Evolutionary conservation across 2,888 invertebrate species (phyloP).

Genomic region (Drosophila mimetica): DNA sequence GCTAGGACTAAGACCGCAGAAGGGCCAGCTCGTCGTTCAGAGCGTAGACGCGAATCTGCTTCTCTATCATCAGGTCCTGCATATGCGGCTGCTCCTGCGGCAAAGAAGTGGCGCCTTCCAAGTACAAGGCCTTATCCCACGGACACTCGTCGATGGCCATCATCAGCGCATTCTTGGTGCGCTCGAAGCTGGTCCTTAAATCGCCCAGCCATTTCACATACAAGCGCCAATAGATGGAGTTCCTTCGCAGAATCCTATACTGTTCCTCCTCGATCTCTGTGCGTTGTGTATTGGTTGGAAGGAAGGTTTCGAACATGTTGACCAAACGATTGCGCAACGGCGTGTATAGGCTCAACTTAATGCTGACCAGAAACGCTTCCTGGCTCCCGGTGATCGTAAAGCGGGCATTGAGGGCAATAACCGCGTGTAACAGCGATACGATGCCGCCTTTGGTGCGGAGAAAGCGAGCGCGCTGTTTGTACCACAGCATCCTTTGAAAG

Average conservation of each 20-base stretch:
- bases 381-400: slow-evolving; percentile 22
- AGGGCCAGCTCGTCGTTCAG: slow-evolving; percentile 91
- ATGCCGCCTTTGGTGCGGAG: slow-evolving; percentile 84
- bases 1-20: slow-evolving; percentile 81
- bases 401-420: slow-evolving; percentile 83
- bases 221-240: slow-evolving; percentile 87
- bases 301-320: slow-evolving; percentile 74
- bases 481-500: slow-evolving; percentile 85
- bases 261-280: slow-evolving; percentile 48
- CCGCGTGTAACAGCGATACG: slow-evolving; percentile 84
- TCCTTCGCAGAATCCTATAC: slow-evolving; percentile 70
- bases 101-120: slow-evolving; percentile 88
- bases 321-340: slow-evolving; percentile 79
- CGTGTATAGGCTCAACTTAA: background rate
- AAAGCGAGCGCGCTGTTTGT: slow-evolving; percentile 85
- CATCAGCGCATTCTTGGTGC: slow-evolving; percentile 83
- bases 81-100: slow-evolving; percentile 88
- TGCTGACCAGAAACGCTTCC: background rate
- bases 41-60: slow-evolving; percentile 90
- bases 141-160: slow-evolving; percentile 87
- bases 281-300: slow-evolving; percentile 52
- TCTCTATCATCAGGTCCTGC: slow-evolving; percentile 90
- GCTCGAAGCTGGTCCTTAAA: slow-evolving; percentile 77
- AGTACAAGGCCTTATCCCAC: slow-evolving; percentile 88
- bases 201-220: slow-evolving; percentile 86